Evolutionary conservation across 2,888 invertebrate genomes (phyloP).

Genomic region (Ptycholaimellus sp.): DNA sequence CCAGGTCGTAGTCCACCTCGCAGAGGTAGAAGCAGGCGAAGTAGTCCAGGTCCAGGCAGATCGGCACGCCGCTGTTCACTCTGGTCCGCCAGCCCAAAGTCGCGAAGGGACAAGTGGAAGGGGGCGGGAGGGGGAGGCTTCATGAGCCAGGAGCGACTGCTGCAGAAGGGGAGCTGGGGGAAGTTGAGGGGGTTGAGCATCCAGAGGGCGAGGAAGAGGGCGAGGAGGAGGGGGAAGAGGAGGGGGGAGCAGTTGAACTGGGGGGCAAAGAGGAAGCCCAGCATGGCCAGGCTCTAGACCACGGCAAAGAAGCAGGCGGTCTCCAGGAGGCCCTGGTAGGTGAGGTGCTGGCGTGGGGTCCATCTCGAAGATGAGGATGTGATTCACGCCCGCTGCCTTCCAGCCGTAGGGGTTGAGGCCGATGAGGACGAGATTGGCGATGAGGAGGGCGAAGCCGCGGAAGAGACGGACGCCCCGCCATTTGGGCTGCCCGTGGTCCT

Average conservation of each 20-base stretch:
- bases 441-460: conserved; percentile 68
- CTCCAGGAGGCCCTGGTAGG: conserved; percentile 33
- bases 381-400: conserved; percentile 34
- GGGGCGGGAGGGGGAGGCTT: conserved; percentile 30
- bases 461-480: conserved; percentile 65
- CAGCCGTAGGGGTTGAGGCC: conserved; percentile 35
- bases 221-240: conserved; percentile 60
- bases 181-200: conserved; percentile 73
- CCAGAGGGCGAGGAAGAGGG: conserved; percentile 49
- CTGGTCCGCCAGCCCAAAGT: conserved; percentile 37
- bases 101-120: conserved; percentile 33
- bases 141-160: conserved; percentile 22
- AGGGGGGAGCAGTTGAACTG: conserved; percentile 69
- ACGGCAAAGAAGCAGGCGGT: conserved; percentile 29
- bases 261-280: conserved; percentile 55
- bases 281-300: conserved; percentile 24
- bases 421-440: conserved; percentile 30
- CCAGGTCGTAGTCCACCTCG: conserved; percentile 27
- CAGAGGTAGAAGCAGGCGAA: conserved; percentile 61
- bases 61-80: conserved; percentile 59
- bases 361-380: conserved; percentile 35
- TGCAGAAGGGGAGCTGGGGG: conserved; percentile 48
- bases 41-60: conserved; percentile 77
- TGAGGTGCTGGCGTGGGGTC: conserved; percentile 33
- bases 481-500: too few relatives aligned